Evolutionary conservation across 2,888 invertebrate species (phyloP), one percentile per base, ranked within the genome.

Genomic region (Drosophila mercatorum): DNA sequence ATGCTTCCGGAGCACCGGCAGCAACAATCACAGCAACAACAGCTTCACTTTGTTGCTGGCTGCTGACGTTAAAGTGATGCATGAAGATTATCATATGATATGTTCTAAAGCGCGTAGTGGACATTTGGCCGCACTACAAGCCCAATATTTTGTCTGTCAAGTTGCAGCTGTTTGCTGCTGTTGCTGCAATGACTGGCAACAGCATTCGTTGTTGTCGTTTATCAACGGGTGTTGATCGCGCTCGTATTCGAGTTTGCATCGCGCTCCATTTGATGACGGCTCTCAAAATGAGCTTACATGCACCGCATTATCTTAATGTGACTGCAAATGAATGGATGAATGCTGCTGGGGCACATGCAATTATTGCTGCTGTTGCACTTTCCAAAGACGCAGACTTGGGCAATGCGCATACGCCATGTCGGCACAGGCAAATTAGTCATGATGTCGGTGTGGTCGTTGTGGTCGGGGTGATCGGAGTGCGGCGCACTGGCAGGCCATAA

Each of bases 51-150:
- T 44, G 65, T 64, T 74, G 72, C 62, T 51, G 66, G 65, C 68
- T 74, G 72, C 80, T 84, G 80, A 81, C 79, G 75, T 86, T 72
- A 75, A 89, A 84, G 83, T 89, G 89, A 89, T 90, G 90, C 89
- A 89, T 91, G 88, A 78, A 89, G 89, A 90, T 89, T 89, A 89
- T 90, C 89, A 81, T 84, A 78, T 84, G 89, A 89, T 89, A 90
- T 81, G 88, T 86, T 90, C 81, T 77, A 86, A 84, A 83, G 62
- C 71, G 85, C 68, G 70, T 17, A 53, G 63, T 88, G 78, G 77
- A 74, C 77, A 68, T 57, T 66, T 65, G 59, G 56, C 28, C 67
- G 49, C 51, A 51, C 66, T 47, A 58, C 66, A 65, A 67, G 57
- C 68, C 67, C 75, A 81, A 81, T 82, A 75, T 76, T 83, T 88